Base-by-base conservation (phyloP, 2,113 vertebrate genomes). In the Apodemus sylvaticus region DNA sequence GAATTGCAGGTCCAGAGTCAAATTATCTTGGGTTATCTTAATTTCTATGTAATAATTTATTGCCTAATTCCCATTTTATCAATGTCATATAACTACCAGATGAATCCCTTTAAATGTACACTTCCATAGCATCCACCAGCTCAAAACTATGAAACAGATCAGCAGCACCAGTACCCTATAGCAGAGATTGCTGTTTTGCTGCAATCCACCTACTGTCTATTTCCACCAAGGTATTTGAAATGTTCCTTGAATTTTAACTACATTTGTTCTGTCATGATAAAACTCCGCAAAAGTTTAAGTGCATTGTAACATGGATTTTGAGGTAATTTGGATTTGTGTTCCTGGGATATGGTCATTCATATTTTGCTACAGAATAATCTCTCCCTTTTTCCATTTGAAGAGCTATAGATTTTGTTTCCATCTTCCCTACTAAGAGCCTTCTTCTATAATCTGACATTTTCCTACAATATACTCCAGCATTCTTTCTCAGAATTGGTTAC, bases 401-500 rank as follows among this genome's bases (percentile, higher is more conserved):
- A 66, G 29, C 8, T 66, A 19, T 86, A 17, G 3, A 20, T 48
- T 86, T 62, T 22, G 17, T 29, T 29, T 70, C 42, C 19, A 51
- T 3, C 34, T 53, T 81, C 11, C 22, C 58, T 7, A 66, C 3
- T 3, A 68, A 62, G 8, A 48, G 1, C 45, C 66, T 81, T 24
- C 5, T 79, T 85, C 17, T 86, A 4, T 8, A 89, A 81, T 94
- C 71, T 51, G 70, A 70, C 22, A 68, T 7, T 71, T 71, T 97
- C 58, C 62, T 16, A 3, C 3, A 20, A 13, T 11, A 3, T 89
- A 1, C 36, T 55, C 62, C 64, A 82, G 73, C 74, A 81, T 55
- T 77, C 0, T 79, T 20, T 0, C 66, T 42, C 7, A n/a, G n/a
- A 14, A 0, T 31, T 68, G 0, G 60, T 6, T 36, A 74, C 22